Evolutionary conservation across 2,888 invertebrate genomes (phyloP), one percentile per base, ranked within the genome.

Genomic region (Phyto melanocephala): DNA sequence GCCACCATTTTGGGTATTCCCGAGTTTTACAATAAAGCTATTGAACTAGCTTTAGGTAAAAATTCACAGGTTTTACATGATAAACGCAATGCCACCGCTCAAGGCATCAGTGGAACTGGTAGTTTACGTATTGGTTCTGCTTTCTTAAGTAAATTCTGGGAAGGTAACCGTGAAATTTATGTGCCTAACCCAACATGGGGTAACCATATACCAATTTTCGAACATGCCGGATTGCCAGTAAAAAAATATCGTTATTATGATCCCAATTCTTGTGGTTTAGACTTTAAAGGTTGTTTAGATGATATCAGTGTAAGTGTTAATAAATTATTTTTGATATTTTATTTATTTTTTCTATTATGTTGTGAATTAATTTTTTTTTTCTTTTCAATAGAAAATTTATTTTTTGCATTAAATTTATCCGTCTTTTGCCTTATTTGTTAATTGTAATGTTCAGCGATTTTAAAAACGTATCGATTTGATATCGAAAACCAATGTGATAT

Each of bases 151-250:
- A 94, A 94, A 85, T 97, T 95, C 92, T 96, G 95, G 91, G 93
- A 93, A 7, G 95, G 95, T 40, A 93, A 92, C 86, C 98, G 98
- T 92, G 95, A 95, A 81, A 92, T 97, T 62, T 99, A 97, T 92
- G 88, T 99, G 85, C 99, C 99, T 5, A 92, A 93, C 1, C 99
- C 99, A 4, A 95, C 99, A 0, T 99, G 99, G 99, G 99, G 99
- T 68, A 99, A 99, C 92, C 99, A 99, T 90, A 95, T 94, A 0
- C 98, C 98, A 70, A 94, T 99, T 88, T 98, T 99, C 92, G 98
- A 96, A 92, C 95, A 96, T 88, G 92, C 97, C 65, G 96, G 96
- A 2, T 90, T 99, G 72, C 93, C 95, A 13, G 95, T 98, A 60
- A 97, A 98, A 90, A 93, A 94, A 74, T 99, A 99, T 92, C 94